Conservation (phyloP, 2,113 vertebrate species). For the Amphiprion percula region DNA sequence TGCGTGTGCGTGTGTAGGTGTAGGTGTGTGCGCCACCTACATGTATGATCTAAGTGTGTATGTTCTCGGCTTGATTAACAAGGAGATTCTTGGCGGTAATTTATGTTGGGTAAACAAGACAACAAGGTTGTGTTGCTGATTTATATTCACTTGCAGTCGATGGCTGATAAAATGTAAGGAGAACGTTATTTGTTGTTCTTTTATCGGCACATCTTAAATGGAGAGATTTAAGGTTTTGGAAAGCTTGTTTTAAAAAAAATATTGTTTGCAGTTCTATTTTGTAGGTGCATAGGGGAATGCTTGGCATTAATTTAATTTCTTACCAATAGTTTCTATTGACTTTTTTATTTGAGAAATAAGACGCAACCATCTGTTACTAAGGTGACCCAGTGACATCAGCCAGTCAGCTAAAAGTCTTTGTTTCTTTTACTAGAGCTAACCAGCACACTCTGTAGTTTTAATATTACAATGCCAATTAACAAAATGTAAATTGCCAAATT, state of each 20-base stretch:
- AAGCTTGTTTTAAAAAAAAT: conserved; percentile 9
- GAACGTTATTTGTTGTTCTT: conserved; percentile 40
- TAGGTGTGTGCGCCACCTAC: neutral
- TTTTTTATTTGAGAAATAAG: too few relatives aligned
- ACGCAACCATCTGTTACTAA: too few relatives aligned
- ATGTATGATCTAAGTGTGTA: conserved; percentile 24
- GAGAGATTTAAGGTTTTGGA: conserved; percentile 20
- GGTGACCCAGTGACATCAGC: too few relatives aligned
- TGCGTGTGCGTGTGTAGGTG: too few relatives aligned
- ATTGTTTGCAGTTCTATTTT: neutral
- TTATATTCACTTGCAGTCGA: conserved; percentile 61
- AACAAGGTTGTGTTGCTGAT: conserved; percentile 53
- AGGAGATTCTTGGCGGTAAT: conserved; percentile 67
- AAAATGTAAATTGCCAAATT: too few relatives aligned
- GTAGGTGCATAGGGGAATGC: neutral
- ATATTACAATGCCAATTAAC: too few relatives aligned
- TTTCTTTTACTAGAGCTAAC: too few relatives aligned
- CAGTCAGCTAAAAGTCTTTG: too few relatives aligned
- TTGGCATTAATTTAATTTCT: neutral
- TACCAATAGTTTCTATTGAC: too few relatives aligned
- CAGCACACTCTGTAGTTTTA: too few relatives aligned
- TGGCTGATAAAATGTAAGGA: conserved; percentile 33
- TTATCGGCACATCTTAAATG: conserved; percentile 25
- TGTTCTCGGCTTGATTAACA: conserved; percentile 78
- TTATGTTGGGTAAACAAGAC: conserved; percentile 72